Conservation (phyloP, 2,797 vertebrate genomes). For the Meda fulgida region DNA sequence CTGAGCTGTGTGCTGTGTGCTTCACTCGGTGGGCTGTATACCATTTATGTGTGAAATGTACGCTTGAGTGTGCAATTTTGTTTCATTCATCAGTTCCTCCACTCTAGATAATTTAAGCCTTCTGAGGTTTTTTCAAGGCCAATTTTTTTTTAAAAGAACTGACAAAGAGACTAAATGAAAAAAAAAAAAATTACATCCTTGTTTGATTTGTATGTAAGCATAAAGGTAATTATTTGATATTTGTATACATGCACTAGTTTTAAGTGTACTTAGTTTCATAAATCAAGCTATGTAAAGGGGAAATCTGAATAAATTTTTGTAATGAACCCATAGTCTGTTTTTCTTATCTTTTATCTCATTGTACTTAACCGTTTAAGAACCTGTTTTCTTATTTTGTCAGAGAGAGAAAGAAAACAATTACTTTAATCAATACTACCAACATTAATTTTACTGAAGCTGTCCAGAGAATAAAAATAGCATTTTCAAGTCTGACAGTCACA, state of each 20-base stretch:
- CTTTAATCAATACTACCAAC: neutral
- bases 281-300: conserved; percentile 29
- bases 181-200: conserved; percentile 48
- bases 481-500: conserved; percentile 49
- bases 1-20: conserved; percentile 19
- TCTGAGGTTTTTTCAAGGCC: conserved; percentile 7
- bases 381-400: neutral
- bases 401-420: neutral
- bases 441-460: conserved; percentile 25
- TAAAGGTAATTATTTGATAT: conserved; percentile 45
- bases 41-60: conserved; percentile 28
- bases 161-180: neutral
- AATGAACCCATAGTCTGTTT: neutral
- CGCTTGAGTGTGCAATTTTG: neutral
- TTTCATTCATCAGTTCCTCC: conserved; percentile 23
- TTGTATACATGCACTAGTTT: conserved; percentile 60
- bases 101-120: neutral
- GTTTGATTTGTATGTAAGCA: conserved; percentile 51
- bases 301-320: conserved; percentile 51
- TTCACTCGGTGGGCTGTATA: conserved; percentile 22
- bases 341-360: neutral
- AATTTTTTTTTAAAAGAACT: conserved; percentile 14
- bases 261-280: conserved; percentile 55
- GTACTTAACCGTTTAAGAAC: neutral
- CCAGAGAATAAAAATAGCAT: neutral